Evolutionary conservation across 1,140 invertebrate species (phyloP).

Genomic region (Habropoda laboriosa): DNA sequence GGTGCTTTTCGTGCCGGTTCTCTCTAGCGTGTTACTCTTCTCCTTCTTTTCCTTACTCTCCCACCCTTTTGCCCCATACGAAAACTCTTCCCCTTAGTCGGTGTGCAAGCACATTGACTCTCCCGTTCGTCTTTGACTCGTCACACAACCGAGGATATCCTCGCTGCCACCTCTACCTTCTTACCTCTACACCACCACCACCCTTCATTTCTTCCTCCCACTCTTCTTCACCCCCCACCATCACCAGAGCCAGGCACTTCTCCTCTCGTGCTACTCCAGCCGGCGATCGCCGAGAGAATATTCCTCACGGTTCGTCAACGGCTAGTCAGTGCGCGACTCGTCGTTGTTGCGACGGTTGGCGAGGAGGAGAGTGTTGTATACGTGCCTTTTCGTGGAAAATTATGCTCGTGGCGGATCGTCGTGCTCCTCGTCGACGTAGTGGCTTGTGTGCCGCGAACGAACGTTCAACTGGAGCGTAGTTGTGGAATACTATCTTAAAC

Average conservation of each 20-base stretch:
- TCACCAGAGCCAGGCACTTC: constrained; percentile 19
- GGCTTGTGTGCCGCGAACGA: constrained; percentile 40
- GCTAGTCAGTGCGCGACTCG: constrained; percentile 68
- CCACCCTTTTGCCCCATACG: constrained; percentile 3
- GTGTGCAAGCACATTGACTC: constrained; percentile 54
- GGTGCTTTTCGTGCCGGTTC: constrained; percentile 63
- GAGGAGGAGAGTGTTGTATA: constrained; percentile 54
- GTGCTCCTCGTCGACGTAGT: constrained; percentile 47
- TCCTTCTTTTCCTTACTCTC: background rate
- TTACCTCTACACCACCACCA: background rate
- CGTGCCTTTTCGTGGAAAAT: constrained; percentile 27
- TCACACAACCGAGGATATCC: constrained; percentile 48
- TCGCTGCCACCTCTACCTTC: constrained; percentile 19
- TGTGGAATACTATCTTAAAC: background rate
- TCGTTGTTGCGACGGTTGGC: constrained; percentile 68
- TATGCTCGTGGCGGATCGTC: constrained; percentile 54
- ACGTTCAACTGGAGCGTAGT: constrained; percentile 34
- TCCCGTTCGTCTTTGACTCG: constrained; percentile 50
- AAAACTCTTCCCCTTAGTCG: constrained; percentile 36
- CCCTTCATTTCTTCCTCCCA: constrained; percentile 27
- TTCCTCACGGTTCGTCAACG: constrained; percentile 59
- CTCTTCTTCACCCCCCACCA: background rate
- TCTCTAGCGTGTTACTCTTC: constrained; percentile 54
- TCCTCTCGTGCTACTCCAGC: constrained; percentile 30
- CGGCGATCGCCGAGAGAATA: constrained; percentile 56